phyloP scores from a whole-genome alignment of 2,113 vertebrate genomes.

The Peucedramus taeniatus region DNA sequence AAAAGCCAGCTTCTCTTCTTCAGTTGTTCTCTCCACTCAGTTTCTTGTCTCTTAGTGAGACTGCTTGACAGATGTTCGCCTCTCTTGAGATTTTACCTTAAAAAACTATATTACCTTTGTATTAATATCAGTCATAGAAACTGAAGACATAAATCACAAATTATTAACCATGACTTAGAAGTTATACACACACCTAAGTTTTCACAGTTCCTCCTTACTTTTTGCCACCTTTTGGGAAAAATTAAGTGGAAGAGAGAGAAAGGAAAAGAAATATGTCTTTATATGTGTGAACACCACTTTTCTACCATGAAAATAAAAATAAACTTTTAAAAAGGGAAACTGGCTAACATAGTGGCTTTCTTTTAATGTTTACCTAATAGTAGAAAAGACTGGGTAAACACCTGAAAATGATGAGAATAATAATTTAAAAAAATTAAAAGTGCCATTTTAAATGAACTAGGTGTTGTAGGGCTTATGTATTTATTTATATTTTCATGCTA shows the following conservation, averaged over 20 bases:
- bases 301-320: fast-evolving
- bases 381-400: not conserved
- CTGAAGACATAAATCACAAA: not conserved
- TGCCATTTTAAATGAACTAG: not conserved
- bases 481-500: not conserved
- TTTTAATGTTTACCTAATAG: not conserved
- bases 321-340: not conserved
- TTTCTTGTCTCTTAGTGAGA: fast-evolving
- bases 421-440: not conserved
- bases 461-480: fast-evolving
- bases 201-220: not conserved
- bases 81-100: not conserved
- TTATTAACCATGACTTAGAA: not conserved
- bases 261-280: not conserved
- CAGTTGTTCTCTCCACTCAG: not conserved
- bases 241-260: not conserved
- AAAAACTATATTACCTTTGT: not conserved
- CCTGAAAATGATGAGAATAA: not conserved
- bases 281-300: not conserved
- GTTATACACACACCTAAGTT: not conserved
- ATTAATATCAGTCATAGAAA: not conserved
- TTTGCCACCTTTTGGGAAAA: not conserved
- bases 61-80: not conserved
- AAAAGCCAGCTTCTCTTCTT: not conserved
- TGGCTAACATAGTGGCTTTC: not conserved